These are phyloP conservation scores for Drosophila rhopaloa DNA, from an alignment of 1,140 invertebrate genomes.

Conservation along the genomic window DNA sequence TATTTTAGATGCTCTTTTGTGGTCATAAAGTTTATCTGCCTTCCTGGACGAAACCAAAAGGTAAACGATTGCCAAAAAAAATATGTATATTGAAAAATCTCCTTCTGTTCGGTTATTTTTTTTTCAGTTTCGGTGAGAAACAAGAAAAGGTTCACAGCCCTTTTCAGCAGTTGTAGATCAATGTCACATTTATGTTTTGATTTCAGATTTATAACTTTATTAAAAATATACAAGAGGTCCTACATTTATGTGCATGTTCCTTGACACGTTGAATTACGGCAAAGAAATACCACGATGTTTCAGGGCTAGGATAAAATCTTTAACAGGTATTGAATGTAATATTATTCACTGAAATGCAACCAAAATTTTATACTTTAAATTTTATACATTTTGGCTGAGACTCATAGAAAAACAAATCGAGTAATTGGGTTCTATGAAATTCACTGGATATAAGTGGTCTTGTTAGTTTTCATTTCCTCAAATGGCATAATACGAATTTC, in stretches of 20 bases:
- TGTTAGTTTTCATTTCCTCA: too few relatives aligned
- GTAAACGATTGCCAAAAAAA: conserved; percentile 64
- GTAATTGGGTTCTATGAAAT: too few relatives aligned
- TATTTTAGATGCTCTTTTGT: conserved; percentile 47
- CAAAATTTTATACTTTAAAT: too few relatives aligned
- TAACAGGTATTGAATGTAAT: too few relatives aligned
- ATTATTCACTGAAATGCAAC: too few relatives aligned
- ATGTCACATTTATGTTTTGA: conserved; percentile 74
- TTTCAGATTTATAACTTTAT: conserved; percentile 79
- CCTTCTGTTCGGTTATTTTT: conserved; percentile 25
- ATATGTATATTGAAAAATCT: conserved; percentile 52
- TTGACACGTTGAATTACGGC: conserved; percentile 9
- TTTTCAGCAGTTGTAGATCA: conserved; percentile 66
- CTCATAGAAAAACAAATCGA: too few relatives aligned
- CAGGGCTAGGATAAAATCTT: too few relatives aligned
- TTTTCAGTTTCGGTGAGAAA: conserved; percentile 48
- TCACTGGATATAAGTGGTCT: too few relatives aligned
- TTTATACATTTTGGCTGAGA: too few relatives aligned
- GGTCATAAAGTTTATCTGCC: conserved; percentile 70
- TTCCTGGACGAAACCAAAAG: conserved; percentile 2
- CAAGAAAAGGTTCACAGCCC: conserved; percentile 46
- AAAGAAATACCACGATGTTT: neutral
- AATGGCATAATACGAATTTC: too few relatives aligned
- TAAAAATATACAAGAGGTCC: conserved; percentile 46
- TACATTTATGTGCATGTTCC: conserved; percentile 10